Conservation (phyloP, 2,113 vertebrate species). For the Meriones unguiculatus region DNA sequence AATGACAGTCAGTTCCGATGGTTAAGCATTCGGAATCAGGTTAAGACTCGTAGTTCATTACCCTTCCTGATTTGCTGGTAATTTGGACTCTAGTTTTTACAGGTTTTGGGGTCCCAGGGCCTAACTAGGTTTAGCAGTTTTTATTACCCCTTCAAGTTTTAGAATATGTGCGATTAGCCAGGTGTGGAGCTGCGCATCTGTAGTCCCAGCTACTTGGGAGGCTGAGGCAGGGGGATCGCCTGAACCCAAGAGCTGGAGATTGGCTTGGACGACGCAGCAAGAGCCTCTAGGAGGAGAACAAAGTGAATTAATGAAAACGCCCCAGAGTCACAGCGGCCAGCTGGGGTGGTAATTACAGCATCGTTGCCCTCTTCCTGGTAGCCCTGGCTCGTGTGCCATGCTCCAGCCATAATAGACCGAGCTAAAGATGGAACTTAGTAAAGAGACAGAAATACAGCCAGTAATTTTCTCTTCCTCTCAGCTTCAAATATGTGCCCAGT, state of each 20-base stretch:
- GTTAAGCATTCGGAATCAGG: neutral
- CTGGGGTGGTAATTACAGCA: neutral
- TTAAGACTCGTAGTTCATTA: neutral
- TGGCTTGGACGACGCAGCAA: neutral
- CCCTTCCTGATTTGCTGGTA: neutral
- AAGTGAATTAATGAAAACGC: neutral
- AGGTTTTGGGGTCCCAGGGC: neutral
- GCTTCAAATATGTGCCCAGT: neutral
- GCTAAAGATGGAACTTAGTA: neutral
- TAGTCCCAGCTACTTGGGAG: neutral
- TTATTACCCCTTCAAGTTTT: neutral
- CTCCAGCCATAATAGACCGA: neutral
- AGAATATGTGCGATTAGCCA: neutral
- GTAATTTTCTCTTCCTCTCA: slow-evolving; percentile 16
- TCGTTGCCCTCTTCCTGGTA: neutral
- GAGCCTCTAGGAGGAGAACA: neutral
- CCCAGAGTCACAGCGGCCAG: neutral
- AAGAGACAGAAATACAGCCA: neutral
- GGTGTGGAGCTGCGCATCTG: neutral
- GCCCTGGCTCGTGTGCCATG: neutral
- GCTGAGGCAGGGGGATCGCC: neutral
- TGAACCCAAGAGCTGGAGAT: neutral
- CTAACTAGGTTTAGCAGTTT: neutral
- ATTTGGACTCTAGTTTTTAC: neutral
- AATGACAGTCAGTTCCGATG: neutral